These are phyloP conservation scores for Pseudochromis fuscus DNA, from an alignment of 2,797 vertebrate genomes.

Conservation along the genomic window DNA sequence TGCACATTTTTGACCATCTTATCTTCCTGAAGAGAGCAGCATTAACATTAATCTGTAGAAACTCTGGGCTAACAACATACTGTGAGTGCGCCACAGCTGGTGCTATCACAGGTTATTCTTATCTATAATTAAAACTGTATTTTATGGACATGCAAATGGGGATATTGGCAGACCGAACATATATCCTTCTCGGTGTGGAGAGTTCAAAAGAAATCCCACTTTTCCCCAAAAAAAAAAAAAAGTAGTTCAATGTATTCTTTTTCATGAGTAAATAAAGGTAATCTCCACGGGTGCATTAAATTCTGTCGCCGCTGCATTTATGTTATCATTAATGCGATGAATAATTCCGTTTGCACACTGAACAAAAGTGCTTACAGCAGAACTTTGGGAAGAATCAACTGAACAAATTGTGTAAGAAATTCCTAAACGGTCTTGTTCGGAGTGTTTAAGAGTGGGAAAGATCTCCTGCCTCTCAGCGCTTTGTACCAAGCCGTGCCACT, in stretches of 20 bases:
- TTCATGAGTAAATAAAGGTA: slow-evolving; percentile 83
- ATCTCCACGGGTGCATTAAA: slow-evolving; percentile 77
- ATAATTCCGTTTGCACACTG: slow-evolving; percentile 82
- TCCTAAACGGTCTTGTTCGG: slow-evolving; percentile 75
- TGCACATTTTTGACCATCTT: slow-evolving; percentile 41
- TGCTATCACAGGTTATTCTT: slow-evolving; percentile 75
- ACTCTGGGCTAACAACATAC: slow-evolving; percentile 54
- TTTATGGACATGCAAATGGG: slow-evolving; percentile 81
- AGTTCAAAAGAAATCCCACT: slow-evolving; percentile 73
- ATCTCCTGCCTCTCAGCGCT: slow-evolving; percentile 44
- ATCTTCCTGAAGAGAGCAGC: slow-evolving; percentile 55
- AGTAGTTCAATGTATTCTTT: slow-evolving; percentile 71
- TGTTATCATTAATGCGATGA: slow-evolving; percentile 81
- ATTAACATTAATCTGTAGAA: slow-evolving; percentile 63
- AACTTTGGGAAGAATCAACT: slow-evolving; percentile 81
- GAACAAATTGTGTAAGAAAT: slow-evolving; percentile 77
- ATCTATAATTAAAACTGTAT: slow-evolving; percentile 85
- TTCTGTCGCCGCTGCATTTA: slow-evolving; percentile 82
- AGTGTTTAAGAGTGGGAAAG: slow-evolving; percentile 64
- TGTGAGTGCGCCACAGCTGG: slow-evolving; percentile 51
- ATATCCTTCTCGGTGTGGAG: slow-evolving; percentile 70
- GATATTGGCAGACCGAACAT: slow-evolving; percentile 80
- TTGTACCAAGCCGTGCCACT: slow-evolving; percentile 29
- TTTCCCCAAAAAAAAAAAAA: no score
- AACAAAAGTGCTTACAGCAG: slow-evolving; percentile 80